These are phyloP conservation scores for Dryas iulia DNA, from an alignment of 1,140 invertebrate species.

Conservation along the genomic window DNA sequence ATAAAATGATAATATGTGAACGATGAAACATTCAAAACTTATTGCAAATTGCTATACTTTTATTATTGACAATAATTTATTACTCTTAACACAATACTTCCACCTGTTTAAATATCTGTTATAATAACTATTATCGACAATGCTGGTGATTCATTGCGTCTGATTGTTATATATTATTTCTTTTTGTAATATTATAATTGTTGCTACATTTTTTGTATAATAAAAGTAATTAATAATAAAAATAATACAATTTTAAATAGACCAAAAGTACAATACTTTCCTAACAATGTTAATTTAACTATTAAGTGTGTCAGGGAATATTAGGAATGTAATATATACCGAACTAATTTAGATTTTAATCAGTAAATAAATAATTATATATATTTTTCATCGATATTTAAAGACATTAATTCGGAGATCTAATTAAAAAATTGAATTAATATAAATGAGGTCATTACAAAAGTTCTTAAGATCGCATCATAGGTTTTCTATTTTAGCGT, in stretches of 20 bases:
- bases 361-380: too few relatives aligned
- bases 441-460: background rate
- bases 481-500: slow-evolving; percentile 66
- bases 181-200: background rate
- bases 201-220: background rate
- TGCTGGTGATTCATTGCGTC: background rate
- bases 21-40: too few relatives aligned
- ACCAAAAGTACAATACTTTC: background rate
- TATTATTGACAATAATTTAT: background rate
- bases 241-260: background rate
- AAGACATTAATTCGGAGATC: background rate
- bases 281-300: background rate
- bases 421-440: background rate
- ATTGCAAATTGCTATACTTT: too few relatives aligned
- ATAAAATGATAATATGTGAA: too few relatives aligned
- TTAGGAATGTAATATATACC: background rate
- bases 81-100: background rate
- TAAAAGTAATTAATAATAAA: background rate
- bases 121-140: background rate
- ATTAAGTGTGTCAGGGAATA: background rate
- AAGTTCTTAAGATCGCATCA: slow-evolving; percentile 14
- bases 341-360: too few relatives aligned
- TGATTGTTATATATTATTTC: background rate
- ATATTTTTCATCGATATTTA: too few relatives aligned
- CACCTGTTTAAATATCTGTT: background rate